Evolutionary conservation across 2,888 invertebrate species (phyloP), one percentile per base, ranked within the genome.

Genomic region (Torymus tubicola): DNA sequence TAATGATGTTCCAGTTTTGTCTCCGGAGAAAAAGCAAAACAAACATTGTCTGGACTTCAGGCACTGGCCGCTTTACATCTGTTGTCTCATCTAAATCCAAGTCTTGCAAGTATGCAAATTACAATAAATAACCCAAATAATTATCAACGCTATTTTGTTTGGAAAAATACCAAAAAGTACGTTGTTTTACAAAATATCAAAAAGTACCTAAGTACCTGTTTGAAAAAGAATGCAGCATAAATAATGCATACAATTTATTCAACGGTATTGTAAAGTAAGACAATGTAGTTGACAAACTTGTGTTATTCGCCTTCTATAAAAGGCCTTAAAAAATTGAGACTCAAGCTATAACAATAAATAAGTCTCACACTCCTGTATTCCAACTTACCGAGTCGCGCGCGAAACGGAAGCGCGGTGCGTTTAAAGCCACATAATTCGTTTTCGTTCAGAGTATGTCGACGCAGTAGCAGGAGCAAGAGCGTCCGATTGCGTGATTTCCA

Each of bases 371-470:
- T 42, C 42, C 10, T 8, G 42, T 42, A 8, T 42, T 42, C 42
- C 42, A 42, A 42, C 5, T 2, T 8, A 42, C 16, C 3, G 21
- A 61, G n/a, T 4, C 12, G 11, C 13, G 53, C 13, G 31, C 24
- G 14, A 60, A 60, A 21, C 31, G n/a, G 4, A 63, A 52, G 21
- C 21, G 2, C 21, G 21, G 2, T 2, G 21, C 21, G 21, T 21
- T 21, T 2, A 21, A 21, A 21, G 21, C 24, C 18, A 14, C 42
- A 31, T 55, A 67, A 78, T 78, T 78, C 76, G 63, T 64, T 71
- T 77, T 64, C 70, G 52, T 70, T 58, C 18, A 67, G 42, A 42
- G 55, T 42, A n/a, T 67, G 58, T 24, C 42, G 57, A 50, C 2
- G 16, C 64, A 24, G 11, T 10, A 58, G 24, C 42, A 42, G 42